These are phyloP conservation scores for Amyelois transitella DNA, from an alignment of 1,140 invertebrate genomes.

Conservation along the genomic window DNA sequence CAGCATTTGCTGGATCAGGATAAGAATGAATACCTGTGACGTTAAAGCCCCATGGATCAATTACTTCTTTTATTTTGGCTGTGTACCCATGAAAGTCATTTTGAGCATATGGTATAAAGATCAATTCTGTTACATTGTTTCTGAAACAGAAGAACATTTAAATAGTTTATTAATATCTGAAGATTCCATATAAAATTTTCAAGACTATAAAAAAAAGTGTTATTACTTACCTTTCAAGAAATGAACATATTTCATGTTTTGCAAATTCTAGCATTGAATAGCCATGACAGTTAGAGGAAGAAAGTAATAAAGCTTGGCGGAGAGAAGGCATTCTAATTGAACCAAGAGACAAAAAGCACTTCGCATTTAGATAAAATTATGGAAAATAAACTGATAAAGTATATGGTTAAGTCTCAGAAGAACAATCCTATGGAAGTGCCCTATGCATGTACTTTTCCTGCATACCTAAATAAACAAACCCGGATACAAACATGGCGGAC, in stretches of 20 bases:
- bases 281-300: conserved; percentile 81
- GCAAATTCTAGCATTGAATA: conserved; percentile 81
- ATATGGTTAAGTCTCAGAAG: too few relatives aligned
- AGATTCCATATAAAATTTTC: conserved; percentile 4
- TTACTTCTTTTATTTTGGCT: conserved; percentile 75
- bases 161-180: conserved; percentile 3
- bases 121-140: conserved; percentile 77
- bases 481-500: too few relatives aligned
- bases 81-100: conserved; percentile 81
- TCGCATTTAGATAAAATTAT: too few relatives aligned
- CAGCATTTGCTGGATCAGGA: conserved; percentile 72
- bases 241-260: conserved; percentile 76
- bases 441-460: too few relatives aligned
- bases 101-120: conserved; percentile 87
- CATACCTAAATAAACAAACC: too few relatives aligned
- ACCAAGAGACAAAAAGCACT: too few relatives aligned
- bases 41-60: conserved; percentile 79
- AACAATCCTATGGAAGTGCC: too few relatives aligned
- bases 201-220: not conserved
- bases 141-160: conserved; percentile 58
- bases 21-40: conserved; percentile 79
- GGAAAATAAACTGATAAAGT: too few relatives aligned
- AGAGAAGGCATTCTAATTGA: conserved; percentile 25
- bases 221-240: conserved; percentile 77
- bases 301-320: conserved; percentile 78